phyloP scores from a whole-genome alignment of 2,113 vertebrate species.

The Rhipidura dahli region DNA sequence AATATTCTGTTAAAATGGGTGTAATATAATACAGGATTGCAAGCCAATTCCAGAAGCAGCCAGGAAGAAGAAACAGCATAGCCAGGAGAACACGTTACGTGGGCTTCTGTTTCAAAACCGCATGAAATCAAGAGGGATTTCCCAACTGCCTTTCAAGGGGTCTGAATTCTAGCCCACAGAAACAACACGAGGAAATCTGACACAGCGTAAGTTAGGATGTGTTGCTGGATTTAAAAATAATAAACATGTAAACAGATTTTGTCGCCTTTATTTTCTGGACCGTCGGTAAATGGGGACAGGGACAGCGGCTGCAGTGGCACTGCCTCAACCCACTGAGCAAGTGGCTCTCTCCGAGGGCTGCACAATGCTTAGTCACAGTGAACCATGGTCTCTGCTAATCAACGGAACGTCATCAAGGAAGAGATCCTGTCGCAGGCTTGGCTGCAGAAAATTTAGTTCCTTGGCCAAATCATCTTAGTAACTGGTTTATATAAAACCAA shows the following conservation, averaged over 20 bases:
- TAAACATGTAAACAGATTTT: conserved; percentile 49
- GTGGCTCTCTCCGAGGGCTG: conserved; percentile 19
- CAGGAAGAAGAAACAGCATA: conserved; percentile 1
- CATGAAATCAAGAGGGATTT: conserved; percentile 21
- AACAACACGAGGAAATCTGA: conserved; percentile 18
- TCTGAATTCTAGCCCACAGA: conserved; percentile 1
- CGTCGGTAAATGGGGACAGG: background rate
- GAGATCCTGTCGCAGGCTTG: conserved; percentile 13
- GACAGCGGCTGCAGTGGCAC: background rate
- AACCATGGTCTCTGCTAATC: conserved; percentile 85
- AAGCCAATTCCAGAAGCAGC: conserved; percentile 55
- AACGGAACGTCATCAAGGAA: conserved; percentile 52
- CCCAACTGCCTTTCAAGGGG: background rate
- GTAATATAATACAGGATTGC: conserved; percentile 40
- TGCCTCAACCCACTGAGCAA: background rate
- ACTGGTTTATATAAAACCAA: background rate
- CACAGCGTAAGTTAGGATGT: background rate
- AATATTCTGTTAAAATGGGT: conserved; percentile 62
- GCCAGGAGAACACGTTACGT: background rate
- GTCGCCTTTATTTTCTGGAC: conserved; percentile 27
- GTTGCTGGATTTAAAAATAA: conserved; percentile 12
- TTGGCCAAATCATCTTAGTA: conserved; percentile 5
- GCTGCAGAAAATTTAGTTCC: conserved; percentile 33
- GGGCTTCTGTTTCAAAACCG: conserved; percentile 13
- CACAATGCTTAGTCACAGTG: conserved; percentile 83